Evolutionary conservation across 2,888 invertebrate species (phyloP), one percentile per base, ranked within the genome.

Genomic region (Dicyrtomina minuta): DNA sequence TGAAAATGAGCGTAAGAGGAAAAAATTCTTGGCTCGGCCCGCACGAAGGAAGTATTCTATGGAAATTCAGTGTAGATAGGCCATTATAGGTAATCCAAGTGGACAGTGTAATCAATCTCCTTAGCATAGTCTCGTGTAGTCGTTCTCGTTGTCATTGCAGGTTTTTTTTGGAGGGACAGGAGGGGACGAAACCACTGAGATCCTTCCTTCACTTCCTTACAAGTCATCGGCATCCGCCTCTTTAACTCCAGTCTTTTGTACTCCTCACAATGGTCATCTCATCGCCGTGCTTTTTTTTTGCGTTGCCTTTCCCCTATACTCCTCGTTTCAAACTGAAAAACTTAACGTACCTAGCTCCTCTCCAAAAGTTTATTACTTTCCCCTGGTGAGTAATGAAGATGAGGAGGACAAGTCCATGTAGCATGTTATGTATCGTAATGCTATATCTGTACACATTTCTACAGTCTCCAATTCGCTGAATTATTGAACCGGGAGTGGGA

Each of bases 71-170:
- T 33, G 33, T 33, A 33, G 33, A 33, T 33, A 33, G 20, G 62
- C 33, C 49, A 58, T 66, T 70, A 66, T 61, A 70, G 67, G 66
- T 68, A 70, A 70, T 70, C 72, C 70, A 60, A 53, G 60, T 27
- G 68, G 72, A 72, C 72, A 68, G 68, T 68, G 72, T 70, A 72
- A 72, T 72, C 72, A 72, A 72, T 72, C 72, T 72, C 72, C 61
- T 72, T 72, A 72, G 72, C 72, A 72, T 72, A 68, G 41, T 62
- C 53, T 27, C 41, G 56, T 59, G n/a, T n/a, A 56, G 12, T 1
- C 24, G n/a, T n/a, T n/a, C n/a, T n/a, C n/a, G n/a, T n/a, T 33
- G 33, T 33, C 33, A 8, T 33, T 33, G 33, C 33, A 5, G 33
- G 33, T 33, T 33, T 33, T 33, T 33, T 33, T 33, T 33, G 4